Conservation (phyloP, 1,140 invertebrate species). For the Nautilus pompilius region DNA sequence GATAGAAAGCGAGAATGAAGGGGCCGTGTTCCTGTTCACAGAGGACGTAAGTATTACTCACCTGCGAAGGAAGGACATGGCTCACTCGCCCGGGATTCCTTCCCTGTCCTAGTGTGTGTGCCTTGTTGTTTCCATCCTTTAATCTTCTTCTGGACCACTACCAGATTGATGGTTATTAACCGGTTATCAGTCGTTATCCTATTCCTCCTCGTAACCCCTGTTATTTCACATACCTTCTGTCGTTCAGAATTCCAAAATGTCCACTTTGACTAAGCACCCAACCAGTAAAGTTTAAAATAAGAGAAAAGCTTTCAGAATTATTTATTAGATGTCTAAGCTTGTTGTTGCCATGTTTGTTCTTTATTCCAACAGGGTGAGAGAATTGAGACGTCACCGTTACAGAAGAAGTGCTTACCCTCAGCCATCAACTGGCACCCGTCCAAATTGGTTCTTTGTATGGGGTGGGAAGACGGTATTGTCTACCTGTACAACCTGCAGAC, state of each 20-base stretch:
- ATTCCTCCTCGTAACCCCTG: background rate
- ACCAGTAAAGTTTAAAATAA: background rate
- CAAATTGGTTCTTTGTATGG: slow-evolving; percentile 73
- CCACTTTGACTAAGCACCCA: background rate
- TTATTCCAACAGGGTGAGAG: slow-evolving; percentile 67
- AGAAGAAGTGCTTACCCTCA: slow-evolving; percentile 55
- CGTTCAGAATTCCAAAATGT: background rate
- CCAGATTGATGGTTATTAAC: background rate
- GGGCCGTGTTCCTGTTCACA: slow-evolving; percentile 82
- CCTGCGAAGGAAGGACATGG: background rate
- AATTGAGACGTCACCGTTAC: slow-evolving; percentile 72
- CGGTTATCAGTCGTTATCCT: background rate
- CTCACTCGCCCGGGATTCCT: background rate
- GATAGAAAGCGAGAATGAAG: slow-evolving; percentile 81
- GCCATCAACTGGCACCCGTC: slow-evolving; percentile 86
- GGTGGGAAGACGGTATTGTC: slow-evolving; percentile 89
- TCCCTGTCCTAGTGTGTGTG: background rate
- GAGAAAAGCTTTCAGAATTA: background rate
- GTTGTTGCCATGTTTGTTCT: slow-evolving; percentile 3
- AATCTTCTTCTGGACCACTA: background rate
- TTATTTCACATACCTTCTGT: background rate
- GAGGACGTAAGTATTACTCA: slow-evolving; percentile 66
- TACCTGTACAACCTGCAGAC: slow-evolving; percentile 71
- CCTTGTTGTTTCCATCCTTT: background rate
- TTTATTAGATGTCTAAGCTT: background rate